Evolutionary conservation across 2,888 invertebrate species (phyloP).

Genomic region (Eueremaeus valkanovi): DNA sequence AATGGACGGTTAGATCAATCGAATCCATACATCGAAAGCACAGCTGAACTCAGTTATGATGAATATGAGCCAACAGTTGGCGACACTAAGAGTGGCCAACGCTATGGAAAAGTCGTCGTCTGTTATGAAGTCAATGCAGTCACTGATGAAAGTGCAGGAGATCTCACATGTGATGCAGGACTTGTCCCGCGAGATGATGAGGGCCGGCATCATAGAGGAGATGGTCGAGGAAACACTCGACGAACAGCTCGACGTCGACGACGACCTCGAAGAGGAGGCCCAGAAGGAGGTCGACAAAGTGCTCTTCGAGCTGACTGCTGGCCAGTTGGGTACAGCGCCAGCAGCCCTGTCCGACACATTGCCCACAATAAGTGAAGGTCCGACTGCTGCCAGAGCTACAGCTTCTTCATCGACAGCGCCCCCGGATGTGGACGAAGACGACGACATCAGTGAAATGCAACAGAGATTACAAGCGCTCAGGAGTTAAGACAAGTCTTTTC

Average conservation of each 20-base stretch:
- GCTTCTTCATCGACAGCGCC: constrained; percentile 50
- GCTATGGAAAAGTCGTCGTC: constrained; percentile 91
- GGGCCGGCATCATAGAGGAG: constrained; percentile 96
- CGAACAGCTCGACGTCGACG: constrained; percentile 65
- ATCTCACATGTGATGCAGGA: constrained; percentile 94
- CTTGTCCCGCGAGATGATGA: constrained; percentile 98
- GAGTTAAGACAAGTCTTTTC: constrained; percentile 60
- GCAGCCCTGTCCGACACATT: constrained; percentile 58
- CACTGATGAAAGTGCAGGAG: constrained; percentile 82
- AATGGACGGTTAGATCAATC: constrained; percentile 58
- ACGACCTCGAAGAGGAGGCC: constrained; percentile 92
- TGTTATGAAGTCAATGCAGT: constrained; percentile 98
- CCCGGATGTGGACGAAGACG: constrained; percentile 64
- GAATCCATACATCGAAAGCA: constrained; percentile 93
- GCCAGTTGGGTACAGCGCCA: constrained; percentile 87
- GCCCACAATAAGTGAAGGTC: constrained; percentile 52
- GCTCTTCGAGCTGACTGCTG: constrained; percentile 49
- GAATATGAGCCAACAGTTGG: constrained; percentile 98
- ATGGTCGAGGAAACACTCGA: constrained; percentile 98
- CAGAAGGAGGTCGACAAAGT: constrained; percentile 83
- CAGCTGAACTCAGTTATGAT: constrained; percentile 92
- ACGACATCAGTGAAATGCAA: constrained; percentile 88
- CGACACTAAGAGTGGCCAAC: constrained; percentile 89
- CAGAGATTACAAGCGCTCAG: constrained; percentile 77
- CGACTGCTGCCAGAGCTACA: constrained; percentile 39